phyloP scores from a whole-genome alignment of 2,113 vertebrate genomes.

The Penelope pileata region DNA sequence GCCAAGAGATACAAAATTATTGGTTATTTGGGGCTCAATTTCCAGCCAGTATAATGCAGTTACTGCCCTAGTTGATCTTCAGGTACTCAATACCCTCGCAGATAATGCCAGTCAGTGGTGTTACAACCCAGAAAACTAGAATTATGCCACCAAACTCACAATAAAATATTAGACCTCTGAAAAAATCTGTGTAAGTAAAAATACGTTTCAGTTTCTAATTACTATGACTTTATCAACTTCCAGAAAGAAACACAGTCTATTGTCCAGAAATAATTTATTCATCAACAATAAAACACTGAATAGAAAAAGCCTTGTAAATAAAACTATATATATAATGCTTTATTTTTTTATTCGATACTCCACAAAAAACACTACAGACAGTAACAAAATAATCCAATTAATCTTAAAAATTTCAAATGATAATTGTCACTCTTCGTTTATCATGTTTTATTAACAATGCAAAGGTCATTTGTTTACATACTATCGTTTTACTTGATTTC shows the following conservation, averaged over 20 bases:
- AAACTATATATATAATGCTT: slow-evolving; percentile 85
- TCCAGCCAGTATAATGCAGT: background rate
- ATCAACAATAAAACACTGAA: slow-evolving; percentile 78
- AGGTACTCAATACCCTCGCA: background rate
- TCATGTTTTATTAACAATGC: slow-evolving; percentile 66
- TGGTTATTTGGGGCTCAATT: background rate
- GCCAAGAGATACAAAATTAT: background rate
- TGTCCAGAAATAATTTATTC: slow-evolving; percentile 84
- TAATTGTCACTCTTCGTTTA: slow-evolving; percentile 67
- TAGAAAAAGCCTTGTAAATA: slow-evolving; percentile 84
- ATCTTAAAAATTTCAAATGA: slow-evolving; percentile 80
- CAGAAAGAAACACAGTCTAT: slow-evolving; percentile 73
- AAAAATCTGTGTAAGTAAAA: background rate
- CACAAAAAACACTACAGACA: slow-evolving; percentile 85
- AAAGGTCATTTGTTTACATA: slow-evolving; percentile 59
- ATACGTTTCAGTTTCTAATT: background rate
- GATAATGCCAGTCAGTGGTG: background rate
- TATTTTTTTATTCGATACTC: slow-evolving; percentile 76
- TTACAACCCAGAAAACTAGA: background rate
- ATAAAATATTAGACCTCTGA: background rate
- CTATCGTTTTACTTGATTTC: slow-evolving; percentile 64
- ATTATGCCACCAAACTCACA: background rate
- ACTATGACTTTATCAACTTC: slow-evolving; percentile 21
- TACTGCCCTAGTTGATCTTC: background rate
- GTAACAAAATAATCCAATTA: slow-evolving; percentile 86